phyloP scores from a whole-genome alignment of 2,797 vertebrate genomes.

The Sparidentex hasta region DNA sequence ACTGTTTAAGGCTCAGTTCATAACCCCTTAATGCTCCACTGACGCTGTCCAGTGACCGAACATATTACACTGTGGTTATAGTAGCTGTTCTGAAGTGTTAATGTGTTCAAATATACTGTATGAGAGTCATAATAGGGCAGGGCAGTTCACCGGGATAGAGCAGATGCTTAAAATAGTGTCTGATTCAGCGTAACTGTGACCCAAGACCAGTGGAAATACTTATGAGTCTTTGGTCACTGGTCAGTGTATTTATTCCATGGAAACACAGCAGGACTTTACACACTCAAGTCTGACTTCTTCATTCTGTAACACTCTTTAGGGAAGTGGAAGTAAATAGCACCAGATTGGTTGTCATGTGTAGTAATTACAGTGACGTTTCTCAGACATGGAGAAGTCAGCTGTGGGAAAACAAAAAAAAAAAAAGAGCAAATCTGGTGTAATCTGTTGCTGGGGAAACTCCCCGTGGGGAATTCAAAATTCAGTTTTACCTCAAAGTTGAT shows the following conservation, averaged over 20 bases:
- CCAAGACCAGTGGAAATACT: slow-evolving; percentile 47
- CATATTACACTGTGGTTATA: background rate
- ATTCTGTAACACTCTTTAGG: slow-evolving; percentile 44
- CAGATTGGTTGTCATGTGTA: slow-evolving; percentile 29
- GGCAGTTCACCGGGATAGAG: slow-evolving; percentile 15
- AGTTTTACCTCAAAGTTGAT: slow-evolving; percentile 93
- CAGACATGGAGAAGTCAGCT: slow-evolving; percentile 10
- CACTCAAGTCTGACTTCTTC: slow-evolving; percentile 55
- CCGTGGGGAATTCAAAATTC: slow-evolving; percentile 7
- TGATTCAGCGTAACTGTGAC: slow-evolving; percentile 29
- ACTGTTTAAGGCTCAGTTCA: no score
- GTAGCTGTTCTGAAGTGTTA: background rate
- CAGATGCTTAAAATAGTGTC: slow-evolving; percentile 22
- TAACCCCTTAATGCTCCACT: background rate
- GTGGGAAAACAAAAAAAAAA: background rate
- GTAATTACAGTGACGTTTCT: slow-evolving; percentile 17
- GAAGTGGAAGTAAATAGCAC: slow-evolving; percentile 52
- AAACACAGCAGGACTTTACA: slow-evolving; percentile 28
- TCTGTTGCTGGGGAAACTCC: slow-evolving; percentile 25
- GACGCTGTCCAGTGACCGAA: background rate
- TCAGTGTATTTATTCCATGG: slow-evolving; percentile 32
- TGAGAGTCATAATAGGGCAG: background rate
- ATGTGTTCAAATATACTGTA: background rate
- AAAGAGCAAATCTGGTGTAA: background rate
- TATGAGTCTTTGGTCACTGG: background rate